phyloP scores from a whole-genome alignment of 2,113 vertebrate genomes.

The Neoarius graeffei region DNA sequence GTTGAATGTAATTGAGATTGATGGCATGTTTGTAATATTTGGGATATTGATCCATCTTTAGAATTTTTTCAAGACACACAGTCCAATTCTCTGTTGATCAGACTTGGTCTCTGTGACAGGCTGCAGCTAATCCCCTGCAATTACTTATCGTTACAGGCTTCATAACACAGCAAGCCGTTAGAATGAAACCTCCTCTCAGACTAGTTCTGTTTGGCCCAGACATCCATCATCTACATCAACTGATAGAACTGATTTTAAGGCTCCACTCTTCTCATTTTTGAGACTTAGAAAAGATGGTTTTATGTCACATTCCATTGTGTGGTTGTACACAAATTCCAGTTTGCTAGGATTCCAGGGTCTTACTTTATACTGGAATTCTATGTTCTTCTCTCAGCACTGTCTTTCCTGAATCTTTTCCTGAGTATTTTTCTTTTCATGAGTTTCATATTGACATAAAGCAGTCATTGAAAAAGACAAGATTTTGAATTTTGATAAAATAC shows the following conservation, averaged over 20 bases:
- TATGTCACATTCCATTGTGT: background rate
- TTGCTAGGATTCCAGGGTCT: background rate
- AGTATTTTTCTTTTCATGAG: background rate
- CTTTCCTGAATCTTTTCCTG: background rate
- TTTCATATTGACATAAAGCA: background rate
- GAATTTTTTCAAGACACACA: slow-evolving; percentile 25
- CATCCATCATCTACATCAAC: background rate
- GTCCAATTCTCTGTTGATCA: slow-evolving; percentile 19
- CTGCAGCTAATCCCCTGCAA: slow-evolving; percentile 28
- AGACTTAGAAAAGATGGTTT: background rate
- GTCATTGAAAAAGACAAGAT: background rate
- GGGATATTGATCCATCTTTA: slow-evolving; percentile 29
- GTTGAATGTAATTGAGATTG: slow-evolving; percentile 10
- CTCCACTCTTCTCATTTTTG: background rate
- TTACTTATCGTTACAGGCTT: slow-evolving; percentile 28
- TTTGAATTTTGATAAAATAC: background rate
- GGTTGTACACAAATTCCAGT: background rate
- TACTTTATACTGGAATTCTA: background rate
- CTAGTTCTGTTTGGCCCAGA: background rate
- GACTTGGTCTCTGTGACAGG: background rate
- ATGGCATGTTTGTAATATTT: slow-evolving; percentile 26
- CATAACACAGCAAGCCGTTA: background rate
- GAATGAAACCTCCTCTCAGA: background rate
- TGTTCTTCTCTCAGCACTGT: background rate
- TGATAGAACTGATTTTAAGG: background rate